Conservation (phyloP, 1,140 invertebrate genomes). For the Sinonovacula constricta region DNA sequence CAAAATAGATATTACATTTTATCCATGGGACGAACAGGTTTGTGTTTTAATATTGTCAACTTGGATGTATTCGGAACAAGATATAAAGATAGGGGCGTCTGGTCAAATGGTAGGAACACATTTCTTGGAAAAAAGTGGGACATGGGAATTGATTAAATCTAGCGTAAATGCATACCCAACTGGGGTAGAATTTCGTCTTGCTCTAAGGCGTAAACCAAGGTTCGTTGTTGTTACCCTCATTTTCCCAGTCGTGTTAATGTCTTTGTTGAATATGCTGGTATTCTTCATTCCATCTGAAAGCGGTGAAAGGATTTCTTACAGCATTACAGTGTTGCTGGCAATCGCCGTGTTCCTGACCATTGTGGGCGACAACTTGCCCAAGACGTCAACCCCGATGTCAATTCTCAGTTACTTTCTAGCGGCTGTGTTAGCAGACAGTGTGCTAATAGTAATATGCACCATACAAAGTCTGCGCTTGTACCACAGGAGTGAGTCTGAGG, state of each 20-base stretch:
- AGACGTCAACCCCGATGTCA: slow-evolving; percentile 78
- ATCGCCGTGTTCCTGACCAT: slow-evolving; percentile 82
- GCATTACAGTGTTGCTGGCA: slow-evolving; percentile 81
- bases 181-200: neutral
- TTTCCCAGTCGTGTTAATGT: slow-evolving; percentile 81
- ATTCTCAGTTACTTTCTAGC: slow-evolving; percentile 71
- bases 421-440: neutral
- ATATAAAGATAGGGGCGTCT: neutral
- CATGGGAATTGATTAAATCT: slow-evolving; percentile 8
- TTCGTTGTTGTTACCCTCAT: slow-evolving; percentile 81
- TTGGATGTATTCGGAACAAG: neutral
- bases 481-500: neutral
- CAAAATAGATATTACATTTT: slow-evolving; percentile 11
- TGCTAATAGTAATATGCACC: neutral
- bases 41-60: neutral
- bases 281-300: slow-evolving; percentile 82
- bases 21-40: slow-evolving; percentile 33
- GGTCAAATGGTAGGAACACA: neutral
- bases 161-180: neutral
- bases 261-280: slow-evolving; percentile 80
- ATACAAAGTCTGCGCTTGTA: slow-evolving; percentile 5
- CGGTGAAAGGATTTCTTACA: slow-evolving; percentile 81
- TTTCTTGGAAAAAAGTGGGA: neutral
- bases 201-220: slow-evolving; percentile 56
- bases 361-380: too few relatives aligned